Conservation (phyloP, 2,797 vertebrate genomes). For the Leontocebus nigricollis region DNA sequence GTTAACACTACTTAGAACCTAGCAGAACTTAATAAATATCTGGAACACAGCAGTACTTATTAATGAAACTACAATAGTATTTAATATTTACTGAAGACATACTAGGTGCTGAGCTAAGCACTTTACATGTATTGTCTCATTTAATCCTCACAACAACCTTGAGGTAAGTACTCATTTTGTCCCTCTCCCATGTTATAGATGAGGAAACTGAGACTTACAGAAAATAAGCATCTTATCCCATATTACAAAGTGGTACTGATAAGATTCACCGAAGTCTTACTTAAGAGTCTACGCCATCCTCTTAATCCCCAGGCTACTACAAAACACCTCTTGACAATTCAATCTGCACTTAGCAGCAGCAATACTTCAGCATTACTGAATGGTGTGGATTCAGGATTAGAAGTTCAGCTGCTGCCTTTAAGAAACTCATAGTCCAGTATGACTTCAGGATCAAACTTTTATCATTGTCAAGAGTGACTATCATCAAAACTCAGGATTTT, state of each 20-base stretch:
- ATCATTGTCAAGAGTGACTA: not conserved
- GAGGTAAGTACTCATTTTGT: not conserved
- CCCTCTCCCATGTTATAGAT: not conserved
- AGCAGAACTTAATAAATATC: not conserved
- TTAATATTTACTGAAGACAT: not conserved
- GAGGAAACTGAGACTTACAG: slow-evolving; percentile 31
- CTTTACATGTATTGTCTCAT: not conserved
- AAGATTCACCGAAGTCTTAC: not conserved
- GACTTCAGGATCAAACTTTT: not conserved
- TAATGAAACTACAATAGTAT: not conserved
- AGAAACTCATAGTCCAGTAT: not conserved
- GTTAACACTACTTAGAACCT: not conserved
- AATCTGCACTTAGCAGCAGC: not conserved
- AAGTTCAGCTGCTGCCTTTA: not conserved
- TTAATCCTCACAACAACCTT: not conserved
- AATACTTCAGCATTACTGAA: not conserved
- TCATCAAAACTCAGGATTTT: not conserved
- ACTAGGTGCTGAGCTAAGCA: not conserved
- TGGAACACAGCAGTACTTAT: not conserved
- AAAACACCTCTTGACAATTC: not conserved
- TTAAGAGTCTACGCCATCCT: not conserved
- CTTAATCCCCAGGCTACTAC: not conserved
- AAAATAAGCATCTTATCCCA: not conserved
- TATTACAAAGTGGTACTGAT: not conserved
- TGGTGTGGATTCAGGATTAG: not conserved